phyloP scores from a whole-genome alignment of 1,140 invertebrate species.

The Drosophila kanapiae region DNA sequence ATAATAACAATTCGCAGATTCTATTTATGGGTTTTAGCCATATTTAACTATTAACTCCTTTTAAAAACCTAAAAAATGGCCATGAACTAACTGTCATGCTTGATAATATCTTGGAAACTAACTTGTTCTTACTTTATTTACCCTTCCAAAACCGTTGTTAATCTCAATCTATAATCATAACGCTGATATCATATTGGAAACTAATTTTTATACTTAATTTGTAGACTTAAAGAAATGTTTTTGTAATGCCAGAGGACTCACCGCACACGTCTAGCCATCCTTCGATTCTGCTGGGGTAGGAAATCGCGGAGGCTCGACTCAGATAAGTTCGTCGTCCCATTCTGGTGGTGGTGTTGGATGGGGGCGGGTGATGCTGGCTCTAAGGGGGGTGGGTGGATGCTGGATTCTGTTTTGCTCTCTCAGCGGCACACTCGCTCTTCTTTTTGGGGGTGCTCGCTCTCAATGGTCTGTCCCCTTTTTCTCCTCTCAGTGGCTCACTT shows the following conservation, averaged over 20 bases:
- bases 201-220: no score
- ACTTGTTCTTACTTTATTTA: no score
- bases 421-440: background rate
- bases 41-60: background rate
- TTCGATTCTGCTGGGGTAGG: conserved; percentile 89
- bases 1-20: background rate
- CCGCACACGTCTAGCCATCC: conserved; percentile 90
- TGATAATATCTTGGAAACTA: background rate
- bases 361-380: conserved; percentile 7
- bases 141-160: background rate
- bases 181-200: background rate
- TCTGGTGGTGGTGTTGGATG: background rate
- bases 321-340: conserved; percentile 84
- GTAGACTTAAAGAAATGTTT: background rate
- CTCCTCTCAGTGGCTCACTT: conserved; percentile 30
- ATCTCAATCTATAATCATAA: background rate
- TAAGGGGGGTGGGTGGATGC: conserved; percentile 43
- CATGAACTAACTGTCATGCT: background rate
- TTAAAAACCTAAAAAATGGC: background rate
- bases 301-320: conserved; percentile 80
- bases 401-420: conserved; percentile 5
- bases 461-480: background rate
- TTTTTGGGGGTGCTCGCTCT: background rate
- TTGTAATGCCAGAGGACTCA: conserved; percentile 84
- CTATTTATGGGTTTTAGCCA: background rate